Percentiles rank a stretch among this genome's conserved stretches.
These are phyloP conservation scores for Sesia bembeciformis DNA, from an alignment of 2,888 invertebrate genomes.

Conservation along the genomic window DNA sequence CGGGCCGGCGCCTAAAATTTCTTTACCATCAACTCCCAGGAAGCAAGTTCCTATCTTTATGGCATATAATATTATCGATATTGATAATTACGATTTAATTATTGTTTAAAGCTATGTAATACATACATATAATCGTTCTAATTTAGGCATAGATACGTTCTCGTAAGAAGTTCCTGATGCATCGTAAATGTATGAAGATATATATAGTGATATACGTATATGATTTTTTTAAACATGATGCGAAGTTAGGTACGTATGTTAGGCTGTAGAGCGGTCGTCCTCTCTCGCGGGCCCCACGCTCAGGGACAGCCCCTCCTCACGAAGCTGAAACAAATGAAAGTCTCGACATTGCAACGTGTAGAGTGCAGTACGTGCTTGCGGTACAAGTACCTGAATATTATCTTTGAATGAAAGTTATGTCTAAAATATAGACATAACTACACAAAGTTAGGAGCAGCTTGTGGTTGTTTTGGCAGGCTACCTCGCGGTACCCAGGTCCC, in stretches of 20 bases:
- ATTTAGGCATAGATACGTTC: constrained; percentile 75
- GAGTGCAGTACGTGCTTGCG: neutral
- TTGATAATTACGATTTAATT: constrained; percentile 76
- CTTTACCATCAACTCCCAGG: constrained; percentile 72
- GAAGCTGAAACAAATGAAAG: neutral
- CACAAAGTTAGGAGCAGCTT: neutral
- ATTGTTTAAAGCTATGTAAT: constrained; percentile 77
- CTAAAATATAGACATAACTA: too few relatives aligned
- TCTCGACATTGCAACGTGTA: neutral
- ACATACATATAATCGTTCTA: constrained; percentile 76
- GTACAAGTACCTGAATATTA: neutral
- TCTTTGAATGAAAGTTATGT: constrained; percentile 1
- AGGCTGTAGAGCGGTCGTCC: constrained; percentile 72
- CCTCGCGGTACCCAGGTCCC: neutral
- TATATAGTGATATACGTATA: constrained; percentile 74
- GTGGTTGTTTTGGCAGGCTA: neutral
- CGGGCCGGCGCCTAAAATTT: constrained; percentile 53
- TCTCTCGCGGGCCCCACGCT: constrained; percentile 49
- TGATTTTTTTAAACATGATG: constrained; percentile 72
- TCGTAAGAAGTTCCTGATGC: constrained; percentile 76
- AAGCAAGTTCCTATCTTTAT: constrained; percentile 77
- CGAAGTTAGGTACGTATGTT: constrained; percentile 72
- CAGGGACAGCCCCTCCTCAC: constrained; percentile 1
- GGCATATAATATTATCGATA: constrained; percentile 77
- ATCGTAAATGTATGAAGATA: constrained; percentile 74